Conservation (phyloP, 2,797 vertebrate species). For the Hydrophis major region DNA sequence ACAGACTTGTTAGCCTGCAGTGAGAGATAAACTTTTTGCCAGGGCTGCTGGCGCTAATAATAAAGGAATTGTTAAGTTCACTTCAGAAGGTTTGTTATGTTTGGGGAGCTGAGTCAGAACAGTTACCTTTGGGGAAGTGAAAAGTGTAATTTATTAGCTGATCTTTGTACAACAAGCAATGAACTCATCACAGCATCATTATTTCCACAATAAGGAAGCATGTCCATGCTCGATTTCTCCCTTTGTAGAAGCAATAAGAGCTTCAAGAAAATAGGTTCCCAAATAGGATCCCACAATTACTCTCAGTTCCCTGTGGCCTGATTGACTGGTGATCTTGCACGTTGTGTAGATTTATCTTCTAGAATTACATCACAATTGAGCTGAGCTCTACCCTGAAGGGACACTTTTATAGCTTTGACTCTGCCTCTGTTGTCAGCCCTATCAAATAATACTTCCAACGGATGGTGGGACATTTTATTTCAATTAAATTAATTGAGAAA, state of each 20-base stretch:
- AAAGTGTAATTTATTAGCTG: neutral
- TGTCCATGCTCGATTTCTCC: neutral
- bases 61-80: no score
- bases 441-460: constrained; percentile 30
- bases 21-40: no score
- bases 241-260: neutral
- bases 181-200: neutral
- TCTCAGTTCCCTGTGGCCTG: neutral
- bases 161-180: neutral
- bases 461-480: constrained; percentile 49
- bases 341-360: neutral
- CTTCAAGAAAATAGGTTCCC: neutral
- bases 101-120: no score
- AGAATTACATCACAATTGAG: neutral
- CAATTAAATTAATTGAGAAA: constrained; percentile 48
- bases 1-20: no score
- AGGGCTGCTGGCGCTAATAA: no score
- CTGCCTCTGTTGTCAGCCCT: constrained; percentile 27
- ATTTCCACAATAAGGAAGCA: neutral
- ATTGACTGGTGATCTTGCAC: neutral
- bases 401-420: constrained; percentile 20
- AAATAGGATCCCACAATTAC: neutral
- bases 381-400: rapidly evolving
- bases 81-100: no score
- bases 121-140: neutral